Evolutionary conservation across 2,113 vertebrate genomes (phyloP).

Genomic region (Toxotes jaculatrix): DNA sequence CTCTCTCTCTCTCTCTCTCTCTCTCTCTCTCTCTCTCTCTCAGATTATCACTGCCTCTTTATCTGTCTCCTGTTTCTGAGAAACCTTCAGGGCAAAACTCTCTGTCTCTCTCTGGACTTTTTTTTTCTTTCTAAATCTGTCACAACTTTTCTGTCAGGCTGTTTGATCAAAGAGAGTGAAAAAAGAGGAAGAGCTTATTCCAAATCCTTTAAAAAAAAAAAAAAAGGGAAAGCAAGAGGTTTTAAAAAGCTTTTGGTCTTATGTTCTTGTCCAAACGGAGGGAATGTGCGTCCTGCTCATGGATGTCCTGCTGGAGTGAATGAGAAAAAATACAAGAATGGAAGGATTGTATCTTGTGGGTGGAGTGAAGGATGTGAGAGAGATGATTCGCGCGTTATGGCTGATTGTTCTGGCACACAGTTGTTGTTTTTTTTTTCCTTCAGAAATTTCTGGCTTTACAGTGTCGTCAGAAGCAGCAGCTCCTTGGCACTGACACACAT

Average conservation of each 20-base stretch:
- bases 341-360: conserved; percentile 72
- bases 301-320: conserved; percentile 64
- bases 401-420: conserved; percentile 42
- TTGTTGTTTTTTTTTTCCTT: background rate
- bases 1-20: conserved; percentile 7
- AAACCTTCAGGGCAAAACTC: conserved; percentile 69
- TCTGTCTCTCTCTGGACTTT: background rate
- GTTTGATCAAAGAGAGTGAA: conserved; percentile 48
- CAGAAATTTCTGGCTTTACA: conserved; percentile 41
- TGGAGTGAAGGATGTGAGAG: conserved; percentile 58
- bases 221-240: background rate
- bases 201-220: conserved; percentile 44
- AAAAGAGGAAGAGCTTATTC: conserved; percentile 46
- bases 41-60: conserved; percentile 59
- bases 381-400: conserved; percentile 49
- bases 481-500: conserved; percentile 20
- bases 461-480: conserved; percentile 9
- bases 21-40: conserved; percentile 11
- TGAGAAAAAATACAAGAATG: conserved; percentile 69
- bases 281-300: conserved; percentile 51
- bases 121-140: conserved; percentile 54
- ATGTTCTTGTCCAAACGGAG: conserved; percentile 62
- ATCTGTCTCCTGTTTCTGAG: conserved; percentile 60
- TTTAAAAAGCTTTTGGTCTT: conserved; percentile 37
- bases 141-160: conserved; percentile 55